Evolutionary conservation across 2,888 invertebrate genomes (phyloP).

Genomic region (Drosophila tripunctata): DNA sequence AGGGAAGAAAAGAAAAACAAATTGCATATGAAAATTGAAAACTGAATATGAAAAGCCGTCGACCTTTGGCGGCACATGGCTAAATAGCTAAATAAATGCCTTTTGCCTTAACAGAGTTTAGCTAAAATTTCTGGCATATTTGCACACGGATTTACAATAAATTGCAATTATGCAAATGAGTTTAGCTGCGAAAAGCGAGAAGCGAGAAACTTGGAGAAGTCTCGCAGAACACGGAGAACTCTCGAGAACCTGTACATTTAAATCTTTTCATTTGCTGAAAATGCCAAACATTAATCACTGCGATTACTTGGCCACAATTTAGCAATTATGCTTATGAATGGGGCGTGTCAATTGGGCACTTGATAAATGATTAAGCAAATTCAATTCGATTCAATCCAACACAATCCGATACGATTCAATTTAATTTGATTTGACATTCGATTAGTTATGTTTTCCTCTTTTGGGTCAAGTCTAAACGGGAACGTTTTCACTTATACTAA

Average conservation of each 20-base stretch:
- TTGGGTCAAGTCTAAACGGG: conserved; percentile 45
- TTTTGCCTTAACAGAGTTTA: conserved; percentile 54
- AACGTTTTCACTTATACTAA: background rate
- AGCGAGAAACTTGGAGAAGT: conserved; percentile 18
- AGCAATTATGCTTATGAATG: conserved; percentile 71
- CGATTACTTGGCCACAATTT: conserved; percentile 58
- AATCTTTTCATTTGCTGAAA: conserved; percentile 32
- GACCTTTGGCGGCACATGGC: conserved; percentile 52
- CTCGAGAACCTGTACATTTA: conserved; percentile 33
- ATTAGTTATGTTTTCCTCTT: conserved; percentile 10
- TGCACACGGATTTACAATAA: conserved; percentile 74
- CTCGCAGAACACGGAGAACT: conserved; percentile 10
- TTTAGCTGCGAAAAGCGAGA: conserved; percentile 1
- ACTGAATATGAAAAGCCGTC: conserved; percentile 61
- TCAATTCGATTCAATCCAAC: conserved; percentile 26
- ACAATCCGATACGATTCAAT: conserved; percentile 1
- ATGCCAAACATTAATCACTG: conserved; percentile 64
- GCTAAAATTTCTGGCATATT: conserved; percentile 69
- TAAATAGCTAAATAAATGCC: background rate
- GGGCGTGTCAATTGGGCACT: conserved; percentile 63
- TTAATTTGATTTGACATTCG: conserved; percentile 16
- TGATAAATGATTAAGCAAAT: conserved; percentile 61
- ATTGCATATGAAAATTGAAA: too few species aligned
- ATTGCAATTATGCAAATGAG: conserved; percentile 77
- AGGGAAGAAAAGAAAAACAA: background rate